Conservation (phyloP, 1,140 invertebrate species). For the Meloidogyne hapla region DNA sequence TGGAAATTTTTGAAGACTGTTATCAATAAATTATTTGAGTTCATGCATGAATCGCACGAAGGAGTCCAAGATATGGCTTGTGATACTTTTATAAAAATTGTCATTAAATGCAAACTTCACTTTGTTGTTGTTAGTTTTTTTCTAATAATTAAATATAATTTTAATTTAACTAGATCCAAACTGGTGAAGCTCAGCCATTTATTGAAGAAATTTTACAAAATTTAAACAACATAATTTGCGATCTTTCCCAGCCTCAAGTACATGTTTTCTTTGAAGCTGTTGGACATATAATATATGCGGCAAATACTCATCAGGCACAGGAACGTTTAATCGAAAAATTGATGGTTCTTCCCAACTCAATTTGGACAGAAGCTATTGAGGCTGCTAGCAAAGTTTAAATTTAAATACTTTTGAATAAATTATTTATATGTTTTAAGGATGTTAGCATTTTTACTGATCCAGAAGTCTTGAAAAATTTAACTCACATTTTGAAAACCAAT, state of each 20-base stretch:
- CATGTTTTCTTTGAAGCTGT: constrained; percentile 99
- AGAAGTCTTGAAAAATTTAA: constrained; percentile 92
- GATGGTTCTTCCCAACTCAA: constrained; percentile 94
- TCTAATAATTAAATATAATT: constrained; percentile 22
- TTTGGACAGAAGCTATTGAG: constrained; percentile 97
- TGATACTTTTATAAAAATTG: constrained; percentile 99
- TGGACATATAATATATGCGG: constrained; percentile 96
- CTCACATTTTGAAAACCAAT: constrained; percentile 97
- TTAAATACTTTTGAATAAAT: constrained; percentile 59
- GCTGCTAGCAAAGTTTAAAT: constrained; percentile 77
- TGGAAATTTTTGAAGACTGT: constrained; percentile 99
- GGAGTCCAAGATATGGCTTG: constrained; percentile 94
- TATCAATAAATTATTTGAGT: constrained; percentile 99
- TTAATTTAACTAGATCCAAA: constrained; percentile 73
- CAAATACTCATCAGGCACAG: constrained; percentile 80
- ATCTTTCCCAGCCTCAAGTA: constrained; percentile 95
- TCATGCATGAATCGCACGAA: constrained; percentile 99
- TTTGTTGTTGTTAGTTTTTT: constrained; percentile 74
- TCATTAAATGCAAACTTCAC: constrained; percentile 94
- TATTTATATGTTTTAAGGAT: constrained; percentile 69
- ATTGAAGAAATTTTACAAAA: constrained; percentile 96
- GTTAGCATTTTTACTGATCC: constrained; percentile 92
- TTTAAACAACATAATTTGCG: constrained; percentile 96
- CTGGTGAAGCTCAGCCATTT: constrained; percentile 92
- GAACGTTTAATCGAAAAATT: constrained; percentile 93